These are phyloP conservation scores for Philhelius pedissequus DNA, from an alignment of 2,888 invertebrate genomes.

Conservation along the genomic window DNA sequence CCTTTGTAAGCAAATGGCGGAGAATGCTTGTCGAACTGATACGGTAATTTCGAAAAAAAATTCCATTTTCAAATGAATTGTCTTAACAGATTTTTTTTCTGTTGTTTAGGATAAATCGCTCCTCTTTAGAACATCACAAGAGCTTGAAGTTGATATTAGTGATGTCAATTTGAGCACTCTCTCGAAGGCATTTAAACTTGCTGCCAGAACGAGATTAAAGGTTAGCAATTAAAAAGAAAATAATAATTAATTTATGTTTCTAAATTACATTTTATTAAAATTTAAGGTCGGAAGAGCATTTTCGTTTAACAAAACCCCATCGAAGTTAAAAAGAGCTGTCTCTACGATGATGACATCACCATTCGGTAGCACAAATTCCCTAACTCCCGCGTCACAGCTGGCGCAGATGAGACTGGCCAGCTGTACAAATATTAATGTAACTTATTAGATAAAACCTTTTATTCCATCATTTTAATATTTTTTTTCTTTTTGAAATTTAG, in stretches of 20 bases:
- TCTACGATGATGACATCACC: conserved; percentile 96
- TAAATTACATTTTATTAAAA: neutral
- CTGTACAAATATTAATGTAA: conserved; percentile 91
- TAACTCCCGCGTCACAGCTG: conserved; percentile 90
- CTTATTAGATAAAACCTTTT: conserved; percentile 10
- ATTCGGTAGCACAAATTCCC: conserved; percentile 90
- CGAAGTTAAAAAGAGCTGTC: conserved; percentile 94
- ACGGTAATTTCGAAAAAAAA: conserved; percentile 83
- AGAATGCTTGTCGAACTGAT: conserved; percentile 94
- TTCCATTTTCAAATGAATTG: neutral
- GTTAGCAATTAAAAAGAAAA: conserved; percentile 74
- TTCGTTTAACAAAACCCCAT: conserved; percentile 97
- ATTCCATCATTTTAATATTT: neutral
- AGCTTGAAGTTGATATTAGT: conserved; percentile 92
- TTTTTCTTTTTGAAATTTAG: conserved; percentile 71
- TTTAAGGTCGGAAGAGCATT: conserved; percentile 92
- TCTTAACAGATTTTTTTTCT: neutral
- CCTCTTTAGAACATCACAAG: conserved; percentile 80
- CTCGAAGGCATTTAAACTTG: conserved; percentile 94
- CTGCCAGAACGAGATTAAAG: conserved; percentile 90
- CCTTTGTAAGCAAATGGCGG: conserved; percentile 94
- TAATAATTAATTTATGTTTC: neutral
- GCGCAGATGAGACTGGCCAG: conserved; percentile 92
- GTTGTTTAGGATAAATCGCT: conserved; percentile 76
- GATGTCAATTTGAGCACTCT: conserved; percentile 92